A percentile compares a stretch with the other conserved stretches of the same genome.
phyloP scores from a whole-genome alignment of 2,888 invertebrate species.

The Drosophila tripunctata region DNA sequence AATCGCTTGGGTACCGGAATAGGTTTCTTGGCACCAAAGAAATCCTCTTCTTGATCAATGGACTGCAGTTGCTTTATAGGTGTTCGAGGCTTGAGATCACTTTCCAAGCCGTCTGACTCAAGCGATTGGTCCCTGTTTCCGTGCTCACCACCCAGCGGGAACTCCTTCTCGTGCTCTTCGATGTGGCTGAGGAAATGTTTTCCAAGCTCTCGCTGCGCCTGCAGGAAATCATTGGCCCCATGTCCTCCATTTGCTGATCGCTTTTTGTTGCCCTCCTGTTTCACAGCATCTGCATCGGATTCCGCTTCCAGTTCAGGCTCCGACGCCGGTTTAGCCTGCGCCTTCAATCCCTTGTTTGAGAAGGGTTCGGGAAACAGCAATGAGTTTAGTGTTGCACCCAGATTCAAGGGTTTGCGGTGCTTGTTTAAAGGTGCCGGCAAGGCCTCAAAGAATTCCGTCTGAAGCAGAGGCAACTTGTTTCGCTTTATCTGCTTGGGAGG shows the following conservation, averaged over 20 bases:
- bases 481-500: constrained; percentile 18
- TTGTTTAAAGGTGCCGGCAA: constrained; percentile 50
- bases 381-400: constrained; percentile 69
- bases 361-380: constrained; percentile 73
- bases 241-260: constrained; percentile 40
- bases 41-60: constrained; percentile 43
- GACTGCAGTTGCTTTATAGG: neutral
- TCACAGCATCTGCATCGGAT: constrained; percentile 46
- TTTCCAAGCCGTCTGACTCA: neutral
- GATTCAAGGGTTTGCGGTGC: constrained; percentile 43
- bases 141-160: constrained; percentile 27
- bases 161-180: constrained; percentile 43
- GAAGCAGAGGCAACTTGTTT: constrained; percentile 54
- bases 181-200: constrained; percentile 65
- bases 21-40: constrained; percentile 47
- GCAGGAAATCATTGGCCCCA: constrained; percentile 60
- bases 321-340: constrained; percentile 9
- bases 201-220: constrained; percentile 67
- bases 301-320: constrained; percentile 44
- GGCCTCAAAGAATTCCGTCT: constrained; percentile 80
- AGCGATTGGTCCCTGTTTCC: too few relatives aligned
- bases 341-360: constrained; percentile 50
- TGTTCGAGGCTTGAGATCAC: neutral
- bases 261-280: constrained; percentile 33
- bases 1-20: constrained; percentile 22